A percentile compares a stretch with the other conserved stretches of the same genome.
Evolutionary conservation across 2,113 vertebrate species (phyloP).

Genomic region (Atlantisia rogersi): DNA sequence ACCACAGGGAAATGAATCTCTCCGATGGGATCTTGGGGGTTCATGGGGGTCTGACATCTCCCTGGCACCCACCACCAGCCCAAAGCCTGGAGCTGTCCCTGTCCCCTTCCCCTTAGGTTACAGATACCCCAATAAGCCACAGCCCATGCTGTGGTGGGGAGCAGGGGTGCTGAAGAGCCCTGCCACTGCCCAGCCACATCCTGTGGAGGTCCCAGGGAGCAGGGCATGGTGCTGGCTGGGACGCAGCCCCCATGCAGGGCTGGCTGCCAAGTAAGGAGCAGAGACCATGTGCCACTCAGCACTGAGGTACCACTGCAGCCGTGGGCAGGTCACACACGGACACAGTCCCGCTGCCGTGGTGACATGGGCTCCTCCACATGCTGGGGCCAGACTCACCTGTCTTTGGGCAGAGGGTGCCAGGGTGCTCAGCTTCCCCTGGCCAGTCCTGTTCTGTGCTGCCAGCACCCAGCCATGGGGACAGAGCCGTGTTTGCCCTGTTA

Average conservation of each 20-base stretch:
- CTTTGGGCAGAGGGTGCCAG: background rate
- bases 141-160: fast-evolving
- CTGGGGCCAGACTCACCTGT: background rate
- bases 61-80: background rate
- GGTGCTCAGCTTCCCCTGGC: fast-evolving
- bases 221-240: fast-evolving
- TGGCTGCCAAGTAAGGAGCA: fast-evolving
- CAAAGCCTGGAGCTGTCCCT: background rate
- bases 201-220: fast-evolving
- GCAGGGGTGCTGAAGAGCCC: background rate
- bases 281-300: background rate
- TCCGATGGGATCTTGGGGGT: background rate
- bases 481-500: background rate
- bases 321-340: fast-evolving
- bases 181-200: fast-evolving
- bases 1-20: background rate
- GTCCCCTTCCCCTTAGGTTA: fast-evolving
- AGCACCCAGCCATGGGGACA: background rate
- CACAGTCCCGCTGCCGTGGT: fast-evolving
- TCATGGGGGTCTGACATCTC: background rate
- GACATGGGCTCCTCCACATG: background rate
- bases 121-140: background rate
- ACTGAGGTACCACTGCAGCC: fast-evolving
- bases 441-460: fast-evolving
- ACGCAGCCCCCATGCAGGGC: fast-evolving